Evolutionary conservation across 2,113 vertebrate genomes (phyloP).

Genomic region (Pristiophorus japonicus): DNA sequence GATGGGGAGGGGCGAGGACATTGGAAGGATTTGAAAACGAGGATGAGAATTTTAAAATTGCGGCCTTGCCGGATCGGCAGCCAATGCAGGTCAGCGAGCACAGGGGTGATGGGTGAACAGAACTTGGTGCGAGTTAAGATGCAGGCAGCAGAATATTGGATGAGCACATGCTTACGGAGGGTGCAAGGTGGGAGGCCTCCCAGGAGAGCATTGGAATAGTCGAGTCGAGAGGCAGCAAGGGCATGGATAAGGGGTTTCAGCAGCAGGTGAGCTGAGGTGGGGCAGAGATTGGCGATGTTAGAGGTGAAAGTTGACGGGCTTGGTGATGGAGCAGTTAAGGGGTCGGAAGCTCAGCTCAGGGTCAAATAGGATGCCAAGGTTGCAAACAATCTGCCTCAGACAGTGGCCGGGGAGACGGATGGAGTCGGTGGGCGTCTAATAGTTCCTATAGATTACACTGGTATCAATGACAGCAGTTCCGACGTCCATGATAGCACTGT

Average conservation of each 20-base stretch:
- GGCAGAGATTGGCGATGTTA: neutral
- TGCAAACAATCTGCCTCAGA: neutral
- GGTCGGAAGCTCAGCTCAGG: neutral
- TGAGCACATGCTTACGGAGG: too few species aligned
- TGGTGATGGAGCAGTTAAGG: neutral
- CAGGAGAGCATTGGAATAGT: too few species aligned
- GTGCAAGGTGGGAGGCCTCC: too few species aligned
- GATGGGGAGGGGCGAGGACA: neutral
- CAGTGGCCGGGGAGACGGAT: neutral
- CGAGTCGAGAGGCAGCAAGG: too few species aligned
- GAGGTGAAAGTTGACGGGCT: neutral
- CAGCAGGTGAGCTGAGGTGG: neutral
- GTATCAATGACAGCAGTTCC: neutral
- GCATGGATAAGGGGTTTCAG: neutral
- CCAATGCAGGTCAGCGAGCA: too few species aligned
- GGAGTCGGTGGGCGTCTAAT: neutral
- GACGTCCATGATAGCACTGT: neutral
- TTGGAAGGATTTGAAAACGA: neutral
- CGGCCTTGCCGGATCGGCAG: neutral
- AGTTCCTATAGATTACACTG: neutral
- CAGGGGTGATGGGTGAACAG: too few species aligned
- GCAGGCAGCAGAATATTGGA: too few species aligned
- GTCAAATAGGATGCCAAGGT: neutral
- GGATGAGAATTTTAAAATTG: neutral
- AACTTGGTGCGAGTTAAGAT: too few species aligned